Percentiles rank a stretch among this genome's conserved stretches.
Evolutionary conservation across 92 coral and sea anemone genomes (phyloP).

Genomic region (Hydrozoanthus gracilis): DNA sequence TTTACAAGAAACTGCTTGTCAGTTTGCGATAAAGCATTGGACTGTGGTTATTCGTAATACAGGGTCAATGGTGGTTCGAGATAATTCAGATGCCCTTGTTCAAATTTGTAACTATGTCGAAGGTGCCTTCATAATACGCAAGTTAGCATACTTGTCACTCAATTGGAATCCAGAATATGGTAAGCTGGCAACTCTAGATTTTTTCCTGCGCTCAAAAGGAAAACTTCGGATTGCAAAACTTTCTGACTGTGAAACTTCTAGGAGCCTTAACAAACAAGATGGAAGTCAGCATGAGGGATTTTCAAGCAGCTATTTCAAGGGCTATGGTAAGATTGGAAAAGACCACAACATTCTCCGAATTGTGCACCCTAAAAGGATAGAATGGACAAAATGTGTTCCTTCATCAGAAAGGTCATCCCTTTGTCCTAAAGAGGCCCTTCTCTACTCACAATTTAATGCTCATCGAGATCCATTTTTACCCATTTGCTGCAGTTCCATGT

Average conservation of each 20-base stretch:
- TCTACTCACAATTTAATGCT: neutral
- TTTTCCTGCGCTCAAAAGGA: constrained; percentile 45
- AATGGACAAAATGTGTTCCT: constrained; percentile 46
- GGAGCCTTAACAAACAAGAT: constrained; percentile 11
- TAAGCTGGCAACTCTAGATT: constrained; percentile 18
- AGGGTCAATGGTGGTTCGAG: constrained; percentile 9
- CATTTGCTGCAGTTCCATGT: constrained; percentile 34
- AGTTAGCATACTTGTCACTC: constrained; percentile 6
- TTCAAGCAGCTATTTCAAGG: constrained; percentile 35
- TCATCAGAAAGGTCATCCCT: neutral
- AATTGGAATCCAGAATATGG: constrained; percentile 41
- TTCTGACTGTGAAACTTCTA: constrained; percentile 30
- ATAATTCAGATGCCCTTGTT: constrained; percentile 12
- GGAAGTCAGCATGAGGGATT: constrained; percentile 8
- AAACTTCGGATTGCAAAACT: constrained; percentile 40
- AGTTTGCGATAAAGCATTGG: constrained; percentile 24
- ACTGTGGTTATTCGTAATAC: constrained; percentile 35
- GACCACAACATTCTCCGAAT: constrained; percentile 33
- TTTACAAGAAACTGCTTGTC: constrained; percentile 31
- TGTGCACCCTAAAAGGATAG: constrained; percentile 15
- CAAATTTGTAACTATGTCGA: constrained; percentile 30
- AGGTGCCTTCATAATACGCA: constrained; percentile 33
- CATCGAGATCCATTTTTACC: constrained; percentile 35
- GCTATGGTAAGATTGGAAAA: constrained; percentile 34
- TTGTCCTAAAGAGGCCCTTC: neutral